Percentiles rank a stretch among this genome's conserved stretches.
Conservation (phyloP, 2,797 vertebrate species). For the Semotilus atromaculatus region DNA sequence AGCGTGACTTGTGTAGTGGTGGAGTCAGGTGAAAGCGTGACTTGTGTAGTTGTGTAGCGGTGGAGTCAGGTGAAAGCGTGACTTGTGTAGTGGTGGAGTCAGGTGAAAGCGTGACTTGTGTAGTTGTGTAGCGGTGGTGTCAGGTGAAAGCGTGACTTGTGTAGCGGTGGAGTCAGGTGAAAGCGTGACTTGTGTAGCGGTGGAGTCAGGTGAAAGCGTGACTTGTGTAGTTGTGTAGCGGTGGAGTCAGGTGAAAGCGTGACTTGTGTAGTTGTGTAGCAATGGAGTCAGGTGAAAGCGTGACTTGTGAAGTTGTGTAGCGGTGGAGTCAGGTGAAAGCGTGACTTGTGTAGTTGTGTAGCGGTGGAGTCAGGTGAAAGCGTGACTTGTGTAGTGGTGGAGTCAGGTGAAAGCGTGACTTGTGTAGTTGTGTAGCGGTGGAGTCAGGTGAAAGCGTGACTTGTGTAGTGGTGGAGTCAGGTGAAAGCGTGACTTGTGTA, state of each 20-base stretch:
- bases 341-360: too few relatives aligned
- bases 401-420: conserved; percentile 50
- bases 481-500: too few relatives aligned
- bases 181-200: conserved; percentile 43
- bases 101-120: conserved; percentile 53
- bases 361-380: conserved; percentile 34
- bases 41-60: too few relatives aligned
- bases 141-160: conserved; percentile 52
- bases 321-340: conserved; percentile 33
- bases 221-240: too few relatives aligned
- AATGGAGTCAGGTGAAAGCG: conserved; percentile 38
- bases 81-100: conserved; percentile 3
- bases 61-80: conserved; percentile 46
- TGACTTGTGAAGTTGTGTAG: too few relatives aligned
- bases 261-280: too few relatives aligned
- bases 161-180: conserved; percentile 34
- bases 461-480: too few relatives aligned
- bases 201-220: conserved; percentile 46
- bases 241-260: conserved; percentile 42
- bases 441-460: conserved; percentile 48
- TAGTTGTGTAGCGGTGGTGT: too few relatives aligned
- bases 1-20: conserved; percentile 41
- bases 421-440: too few relatives aligned
- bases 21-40: conserved; percentile 47
- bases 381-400: conserved; percentile 38